Evolutionary conservation across 2,797 vertebrate genomes (phyloP).

Genomic region (Typhlichthys eigenmanni): DNA sequence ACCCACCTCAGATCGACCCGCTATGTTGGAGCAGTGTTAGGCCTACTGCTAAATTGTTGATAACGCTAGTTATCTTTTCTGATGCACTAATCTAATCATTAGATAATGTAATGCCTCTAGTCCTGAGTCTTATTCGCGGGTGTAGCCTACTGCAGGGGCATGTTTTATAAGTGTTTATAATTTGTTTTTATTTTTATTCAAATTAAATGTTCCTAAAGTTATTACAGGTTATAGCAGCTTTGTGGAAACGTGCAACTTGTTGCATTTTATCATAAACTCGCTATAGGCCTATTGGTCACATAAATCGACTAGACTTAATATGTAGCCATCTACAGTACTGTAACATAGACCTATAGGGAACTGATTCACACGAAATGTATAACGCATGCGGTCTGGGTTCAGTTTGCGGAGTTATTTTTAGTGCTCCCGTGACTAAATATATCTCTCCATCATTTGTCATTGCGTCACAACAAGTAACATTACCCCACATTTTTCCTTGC

Average conservation of each 20-base stretch:
- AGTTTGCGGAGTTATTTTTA: conserved; percentile 53
- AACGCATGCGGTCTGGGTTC: conserved; percentile 2
- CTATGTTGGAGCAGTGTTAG: background rate
- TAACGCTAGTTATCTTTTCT: conserved; percentile 18
- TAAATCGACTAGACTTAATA: no score
- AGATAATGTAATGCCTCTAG: conserved; percentile 28
- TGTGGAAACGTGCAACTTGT: no score
- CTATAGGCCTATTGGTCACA: no score
- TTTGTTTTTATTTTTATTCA: no score
- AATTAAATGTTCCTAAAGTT: no score
- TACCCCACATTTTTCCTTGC: conserved; percentile 20
- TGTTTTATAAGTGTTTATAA: no score
- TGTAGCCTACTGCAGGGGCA: no score
- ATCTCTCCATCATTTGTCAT: conserved; percentile 46
- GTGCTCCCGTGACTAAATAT: conserved; percentile 53
- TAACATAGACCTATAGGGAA: no score
- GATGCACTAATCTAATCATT: conserved; percentile 47
- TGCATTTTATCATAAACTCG: no score
- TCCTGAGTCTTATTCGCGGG: conserved; percentile 1
- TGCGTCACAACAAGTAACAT: conserved; percentile 65
- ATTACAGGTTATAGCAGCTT: no score
- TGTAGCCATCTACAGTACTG: no score
- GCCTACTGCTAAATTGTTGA: background rate
- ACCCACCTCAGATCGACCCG: background rate
- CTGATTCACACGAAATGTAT: no score